Base-by-base conservation (phyloP, 2,888 invertebrate genomes). In the Gonocerus acuteangulatus region DNA sequence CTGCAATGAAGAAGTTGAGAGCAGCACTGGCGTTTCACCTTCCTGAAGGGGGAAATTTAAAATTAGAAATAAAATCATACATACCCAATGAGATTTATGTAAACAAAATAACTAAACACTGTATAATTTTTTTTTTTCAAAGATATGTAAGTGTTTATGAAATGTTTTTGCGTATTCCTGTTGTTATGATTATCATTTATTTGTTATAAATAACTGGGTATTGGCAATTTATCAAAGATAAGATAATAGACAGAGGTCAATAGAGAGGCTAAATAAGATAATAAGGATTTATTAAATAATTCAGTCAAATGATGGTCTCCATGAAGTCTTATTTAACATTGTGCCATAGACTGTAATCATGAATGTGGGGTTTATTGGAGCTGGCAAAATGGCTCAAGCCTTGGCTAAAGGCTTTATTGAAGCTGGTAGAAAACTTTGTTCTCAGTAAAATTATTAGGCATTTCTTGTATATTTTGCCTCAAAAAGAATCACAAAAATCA, bases 321-420 rank as follows among this genome's bases (percentile, higher is more conserved):
- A n/a, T n/a, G 4, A 2, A n/a, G 13, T 9, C 7, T 21, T 47
- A 21, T 47, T n/a, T 15, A 7, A 22, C 9, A 18, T n/a, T 18
- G 22, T 47, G 19, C 18, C 44, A 42, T 42, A 16, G 13, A n/a
- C 16, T 16, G 11, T 4, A 62, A 75, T 80, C 73, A 69, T 87
- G 77, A 86, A 83, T 77, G 87, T 95, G 69, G 95, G 95, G 2
- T 94, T 95, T 73, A 81, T 95, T 48, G 95, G 95, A 1, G 93
- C 90, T 27, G 95, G 95, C 13, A 88, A 87, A 73, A 85, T 95
- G 82, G 95, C 94, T 0, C 91, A 90, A 71, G 93, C 94, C 0
- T 77, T 95, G 72, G 92, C 91, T 7, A 88, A 88, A 73, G 94
- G 94, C 66, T 89, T 95, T 69, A 85, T 94, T 70, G 80, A 85